phyloP scores from a whole-genome alignment of 2,888 invertebrate genomes.

The Agrilus cyanescens region DNA sequence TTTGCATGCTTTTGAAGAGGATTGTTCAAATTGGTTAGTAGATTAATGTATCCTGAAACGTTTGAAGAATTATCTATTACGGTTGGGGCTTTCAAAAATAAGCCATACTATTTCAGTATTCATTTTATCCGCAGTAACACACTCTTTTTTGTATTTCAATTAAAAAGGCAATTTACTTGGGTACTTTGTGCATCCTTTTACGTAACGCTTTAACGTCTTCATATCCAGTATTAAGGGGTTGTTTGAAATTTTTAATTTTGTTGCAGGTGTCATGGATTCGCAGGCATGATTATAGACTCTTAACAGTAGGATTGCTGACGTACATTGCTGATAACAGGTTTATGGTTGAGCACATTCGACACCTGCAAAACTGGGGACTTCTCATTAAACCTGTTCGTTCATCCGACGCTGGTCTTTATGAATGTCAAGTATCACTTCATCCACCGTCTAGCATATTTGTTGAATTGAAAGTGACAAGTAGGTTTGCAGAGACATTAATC shows the following conservation, averaged over 20 bases:
- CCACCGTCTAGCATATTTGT: slow-evolving; percentile 65
- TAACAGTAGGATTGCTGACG: slow-evolving; percentile 57
- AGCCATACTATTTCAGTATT: too few species aligned
- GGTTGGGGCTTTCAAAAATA: too few species aligned
- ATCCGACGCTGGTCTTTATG: slow-evolving; percentile 61
- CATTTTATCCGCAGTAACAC: too few species aligned
- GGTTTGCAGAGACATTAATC: slow-evolving; percentile 24
- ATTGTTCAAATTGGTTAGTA: too few species aligned
- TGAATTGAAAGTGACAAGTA: slow-evolving; percentile 64
- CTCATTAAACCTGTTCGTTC: slow-evolving; percentile 59
- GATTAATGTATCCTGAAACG: too few species aligned
- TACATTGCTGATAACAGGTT: slow-evolving; percentile 57
- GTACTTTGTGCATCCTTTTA: too few species aligned
- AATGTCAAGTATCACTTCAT: slow-evolving; percentile 74
- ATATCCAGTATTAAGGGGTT: too few species aligned
- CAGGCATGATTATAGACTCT: slow-evolving; percentile 53
- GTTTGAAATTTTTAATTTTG: slow-evolving; percentile 2
- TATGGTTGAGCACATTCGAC: slow-evolving; percentile 49
- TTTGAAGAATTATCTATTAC: too few species aligned
- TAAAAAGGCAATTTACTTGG: too few species aligned
- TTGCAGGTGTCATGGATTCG: slow-evolving; percentile 59
- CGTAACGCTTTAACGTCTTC: too few species aligned
- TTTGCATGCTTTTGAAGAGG: too few species aligned
- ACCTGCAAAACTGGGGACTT: slow-evolving; percentile 51
- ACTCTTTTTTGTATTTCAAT: too few species aligned